phyloP scores from a whole-genome alignment of 2,797 vertebrate genomes.

The Lateolabrax maculatus region DNA sequence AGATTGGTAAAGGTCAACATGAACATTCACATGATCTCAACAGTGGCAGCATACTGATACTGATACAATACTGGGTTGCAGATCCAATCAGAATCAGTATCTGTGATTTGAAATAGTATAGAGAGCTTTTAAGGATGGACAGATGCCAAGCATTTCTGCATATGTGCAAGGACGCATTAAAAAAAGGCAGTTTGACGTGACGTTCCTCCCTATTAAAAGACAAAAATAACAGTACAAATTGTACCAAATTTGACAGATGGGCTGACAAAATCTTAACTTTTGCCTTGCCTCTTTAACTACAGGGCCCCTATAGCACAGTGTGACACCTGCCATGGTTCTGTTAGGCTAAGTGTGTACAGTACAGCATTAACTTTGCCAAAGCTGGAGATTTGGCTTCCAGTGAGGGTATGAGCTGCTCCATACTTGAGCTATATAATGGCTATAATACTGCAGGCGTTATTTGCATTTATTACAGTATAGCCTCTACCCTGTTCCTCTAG shows the following conservation, averaged over 20 bases:
- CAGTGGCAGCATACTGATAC: neutral
- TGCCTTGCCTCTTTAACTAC: constrained; percentile 20
- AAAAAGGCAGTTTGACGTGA: constrained; percentile 28
- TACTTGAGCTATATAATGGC: neutral
- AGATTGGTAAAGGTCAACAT: constrained; percentile 54
- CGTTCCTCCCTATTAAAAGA: constrained; percentile 23
- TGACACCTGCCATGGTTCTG: constrained; percentile 13
- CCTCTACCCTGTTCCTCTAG: neutral
- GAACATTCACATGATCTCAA: constrained; percentile 35
- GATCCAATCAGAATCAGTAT: constrained; percentile 24
- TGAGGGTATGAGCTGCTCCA: neutral
- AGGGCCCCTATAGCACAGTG: constrained; percentile 12
- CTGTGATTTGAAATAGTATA: neutral
- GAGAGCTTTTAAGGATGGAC: neutral
- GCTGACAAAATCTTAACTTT: constrained; percentile 40
- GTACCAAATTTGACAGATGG: constrained; percentile 47
- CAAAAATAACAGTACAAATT: constrained; percentile 50
- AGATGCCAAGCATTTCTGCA: constrained; percentile 18
- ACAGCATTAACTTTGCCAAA: constrained; percentile 18
- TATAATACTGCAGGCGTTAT: constrained; percentile 15
- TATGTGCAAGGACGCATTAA: constrained; percentile 6
- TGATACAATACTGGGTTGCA: neutral
- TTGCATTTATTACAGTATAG: neutral
- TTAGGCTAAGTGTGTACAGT: constrained; percentile 17
- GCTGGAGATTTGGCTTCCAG: constrained; percentile 7